Evolutionary conservation across 1,140 invertebrate genomes (phyloP), one percentile per base, ranked within the genome.

Genomic region (Gerris buenoi): DNA sequence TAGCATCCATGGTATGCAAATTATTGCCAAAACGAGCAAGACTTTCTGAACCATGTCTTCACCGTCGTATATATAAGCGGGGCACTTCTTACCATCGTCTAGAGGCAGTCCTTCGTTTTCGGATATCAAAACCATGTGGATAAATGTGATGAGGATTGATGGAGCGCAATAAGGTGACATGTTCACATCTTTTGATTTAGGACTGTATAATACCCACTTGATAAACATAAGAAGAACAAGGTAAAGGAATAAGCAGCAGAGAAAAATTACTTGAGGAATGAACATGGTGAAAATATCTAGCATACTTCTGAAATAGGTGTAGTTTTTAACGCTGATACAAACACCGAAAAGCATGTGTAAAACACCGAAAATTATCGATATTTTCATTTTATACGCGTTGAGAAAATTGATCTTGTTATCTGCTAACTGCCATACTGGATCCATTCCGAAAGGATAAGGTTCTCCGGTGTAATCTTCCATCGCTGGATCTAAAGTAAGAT

Each of bases 361-460:
- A 1, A 99, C 92, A 62, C 96, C 96, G 72, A 97, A 86, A 71
- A 98, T 95, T 68, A 99, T 93, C 23, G 95, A 98, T 56, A 97
- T 79, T 76, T 99, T 99, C 97, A 99, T 99, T 82, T 99, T 99
- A 79, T 91, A 95, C 0, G 94, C 96, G 80, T 99, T 99, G 23
- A 95, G 80, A 79, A 97, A 98, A 62, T 93, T 89, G 72, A 99
- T 96, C 79, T 98, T 98, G 80, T 99, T 99, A 66, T 86, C 82
- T 46, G 95, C 85, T 66, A 67, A 66, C 73, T 79, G 77, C 84
- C 84, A 85, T 28, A 83, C 79, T 68, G 86, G 86, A 76, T 83
- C 81, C 13, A 86, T 67, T 2, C 82, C 82, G 71, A 86, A 78
- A 18, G 80, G 81, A 76, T 88, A 88, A 25, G 81, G 80, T 68